These are phyloP conservation scores for Drosophila merina DNA, from an alignment of 2,888 invertebrate genomes.

Conservation along the genomic window DNA sequence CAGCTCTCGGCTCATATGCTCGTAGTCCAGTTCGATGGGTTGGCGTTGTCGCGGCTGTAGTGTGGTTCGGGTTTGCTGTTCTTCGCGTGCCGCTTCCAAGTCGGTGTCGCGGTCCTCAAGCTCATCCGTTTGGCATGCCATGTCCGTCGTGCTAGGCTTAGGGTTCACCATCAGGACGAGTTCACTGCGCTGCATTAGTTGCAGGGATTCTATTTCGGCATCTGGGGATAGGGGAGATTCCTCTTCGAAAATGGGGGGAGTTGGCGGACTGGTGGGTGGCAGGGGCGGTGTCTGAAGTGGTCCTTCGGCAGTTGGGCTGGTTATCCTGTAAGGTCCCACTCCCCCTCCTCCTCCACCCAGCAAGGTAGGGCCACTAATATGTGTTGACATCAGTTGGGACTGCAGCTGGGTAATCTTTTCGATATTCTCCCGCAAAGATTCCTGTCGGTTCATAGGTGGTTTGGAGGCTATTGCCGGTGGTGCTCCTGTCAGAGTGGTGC, in stretches of 20 bases:
- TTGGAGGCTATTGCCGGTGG: constrained; percentile 47
- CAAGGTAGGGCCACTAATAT: constrained; percentile 75
- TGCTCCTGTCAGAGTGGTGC: constrained; percentile 74
- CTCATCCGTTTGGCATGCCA: constrained; percentile 86
- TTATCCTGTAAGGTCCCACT: constrained; percentile 6
- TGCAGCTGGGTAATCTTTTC: constrained; percentile 84
- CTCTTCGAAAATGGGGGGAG: constrained; percentile 41
- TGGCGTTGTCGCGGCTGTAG: constrained; percentile 86
- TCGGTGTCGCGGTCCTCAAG: constrained; percentile 77
- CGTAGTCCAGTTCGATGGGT: constrained; percentile 92
- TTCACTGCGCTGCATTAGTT: constrained; percentile 87
- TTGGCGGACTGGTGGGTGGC: constrained; percentile 44
- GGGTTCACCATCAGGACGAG: constrained; percentile 87
- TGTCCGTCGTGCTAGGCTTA: constrained; percentile 85
- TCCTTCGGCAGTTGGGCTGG: constrained; percentile 31
- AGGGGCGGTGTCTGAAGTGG: constrained; percentile 14
- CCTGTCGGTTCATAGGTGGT: constrained; percentile 79
- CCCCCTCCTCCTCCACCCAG: constrained; percentile 45
- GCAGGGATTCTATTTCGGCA: constrained; percentile 83
- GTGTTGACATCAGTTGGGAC: constrained; percentile 83
- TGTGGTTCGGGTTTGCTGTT: constrained; percentile 77
- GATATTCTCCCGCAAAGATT: constrained; percentile 83
- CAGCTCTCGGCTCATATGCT: constrained; percentile 88
- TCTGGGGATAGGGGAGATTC: constrained; percentile 42
- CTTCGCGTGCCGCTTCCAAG: constrained; percentile 70